These are phyloP conservation scores for Addax nasomaculatus DNA, from an alignment of 2,113 vertebrate species.

Conservation along the genomic window DNA sequence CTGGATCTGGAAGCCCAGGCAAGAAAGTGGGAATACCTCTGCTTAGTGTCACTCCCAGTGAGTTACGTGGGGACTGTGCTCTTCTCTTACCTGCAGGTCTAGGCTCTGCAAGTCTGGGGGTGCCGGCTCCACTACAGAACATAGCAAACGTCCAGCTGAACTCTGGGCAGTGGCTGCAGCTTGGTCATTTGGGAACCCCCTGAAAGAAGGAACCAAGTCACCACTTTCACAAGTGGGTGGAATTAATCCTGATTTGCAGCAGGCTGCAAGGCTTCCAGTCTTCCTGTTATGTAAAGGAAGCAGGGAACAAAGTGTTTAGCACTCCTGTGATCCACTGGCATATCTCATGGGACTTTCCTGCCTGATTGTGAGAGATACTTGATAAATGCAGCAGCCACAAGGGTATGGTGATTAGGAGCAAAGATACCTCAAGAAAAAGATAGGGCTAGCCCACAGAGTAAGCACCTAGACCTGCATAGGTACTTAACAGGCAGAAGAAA, in stretches of 20 bases:
- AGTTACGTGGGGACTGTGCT: not conserved
- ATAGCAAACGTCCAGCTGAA: not conserved
- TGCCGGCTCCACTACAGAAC: not conserved
- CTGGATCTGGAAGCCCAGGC: not conserved
- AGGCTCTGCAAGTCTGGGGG: not conserved
- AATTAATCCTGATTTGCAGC: not conserved
- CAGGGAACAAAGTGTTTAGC: not conserved
- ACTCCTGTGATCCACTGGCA: not conserved
- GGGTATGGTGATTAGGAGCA: not conserved
- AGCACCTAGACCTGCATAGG: not conserved
- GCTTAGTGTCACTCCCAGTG: not conserved
- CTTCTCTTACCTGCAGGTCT: not conserved
- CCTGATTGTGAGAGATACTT: not conserved
- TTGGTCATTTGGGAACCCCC: not conserved
- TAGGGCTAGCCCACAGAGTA: not conserved
- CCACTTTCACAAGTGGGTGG: not conserved
- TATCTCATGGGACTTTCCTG: not conserved
- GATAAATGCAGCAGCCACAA: not conserved
- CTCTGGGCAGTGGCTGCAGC: not conserved
- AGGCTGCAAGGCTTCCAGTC: not conserved
- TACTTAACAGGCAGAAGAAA: not conserved
- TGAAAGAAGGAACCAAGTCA: not conserved
- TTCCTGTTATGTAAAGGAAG: not conserved
- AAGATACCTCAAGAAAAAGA: not conserved
- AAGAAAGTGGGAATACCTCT: not conserved